Evolutionary conservation across 1,140 invertebrate genomes (phyloP).

Genomic region (Melitaea cinxia): DNA sequence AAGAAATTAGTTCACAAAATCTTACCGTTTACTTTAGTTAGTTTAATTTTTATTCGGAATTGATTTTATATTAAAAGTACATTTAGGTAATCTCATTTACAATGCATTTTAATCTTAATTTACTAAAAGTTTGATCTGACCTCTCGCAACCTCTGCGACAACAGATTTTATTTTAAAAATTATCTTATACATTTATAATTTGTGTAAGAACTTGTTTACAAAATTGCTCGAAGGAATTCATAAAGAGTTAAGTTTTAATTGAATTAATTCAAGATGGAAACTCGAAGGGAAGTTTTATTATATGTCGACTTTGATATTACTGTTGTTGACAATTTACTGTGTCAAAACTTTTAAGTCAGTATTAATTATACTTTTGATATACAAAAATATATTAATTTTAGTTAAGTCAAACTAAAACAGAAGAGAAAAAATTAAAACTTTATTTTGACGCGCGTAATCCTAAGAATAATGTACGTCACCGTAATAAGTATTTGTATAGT

Average conservation of each 20-base stretch:
- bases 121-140: not conserved
- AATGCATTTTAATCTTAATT: no score
- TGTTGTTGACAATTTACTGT: constrained; percentile 20
- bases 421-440: no score
- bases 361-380: not conserved
- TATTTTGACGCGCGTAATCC: no score
- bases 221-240: constrained; percentile 19
- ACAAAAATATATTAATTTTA: not conserved
- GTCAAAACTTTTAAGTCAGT: constrained; percentile 5
- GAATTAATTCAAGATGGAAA: constrained; percentile 24
- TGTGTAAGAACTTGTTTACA: constrained; percentile 18
- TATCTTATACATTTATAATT: constrained; percentile 14
- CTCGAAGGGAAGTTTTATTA: constrained; percentile 20
- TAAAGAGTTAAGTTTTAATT: constrained; percentile 25
- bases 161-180: not conserved
- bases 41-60: no score
- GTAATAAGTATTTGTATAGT: no score
- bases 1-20: no score
- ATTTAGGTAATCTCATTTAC: no score
- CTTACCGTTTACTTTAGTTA: no score
- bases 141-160: not conserved
- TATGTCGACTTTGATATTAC: constrained; percentile 25
- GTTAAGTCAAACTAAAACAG: no score
- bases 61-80: no score
- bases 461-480: no score